Conservation (phyloP, 2,113 vertebrate genomes). For the Dipodomys stephensi region DNA sequence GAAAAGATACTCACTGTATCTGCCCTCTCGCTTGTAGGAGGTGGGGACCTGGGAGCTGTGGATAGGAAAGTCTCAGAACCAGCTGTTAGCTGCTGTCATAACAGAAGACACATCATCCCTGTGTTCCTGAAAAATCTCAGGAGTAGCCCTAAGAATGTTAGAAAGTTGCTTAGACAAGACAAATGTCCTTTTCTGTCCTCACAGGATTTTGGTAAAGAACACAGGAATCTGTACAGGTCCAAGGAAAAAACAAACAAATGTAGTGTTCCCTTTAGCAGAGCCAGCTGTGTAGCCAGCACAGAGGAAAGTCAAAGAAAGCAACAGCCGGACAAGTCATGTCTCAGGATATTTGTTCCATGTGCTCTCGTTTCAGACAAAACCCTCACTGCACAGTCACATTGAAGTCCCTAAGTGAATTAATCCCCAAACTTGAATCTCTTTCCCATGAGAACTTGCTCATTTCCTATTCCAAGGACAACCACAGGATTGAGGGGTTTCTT, state of each 20-base stretch:
- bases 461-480: neutral
- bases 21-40: neutral
- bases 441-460: conserved; percentile 61
- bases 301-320: conserved; percentile 80
- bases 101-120: conserved; percentile 61
- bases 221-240: conserved; percentile 49
- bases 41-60: neutral
- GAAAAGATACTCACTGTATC: neutral
- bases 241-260: neutral
- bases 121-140: conserved; percentile 63
- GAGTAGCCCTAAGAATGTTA: conserved; percentile 64
- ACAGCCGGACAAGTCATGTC: conserved; percentile 66
- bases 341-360: conserved; percentile 72
- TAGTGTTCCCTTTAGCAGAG: conserved; percentile 56
- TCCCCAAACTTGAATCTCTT: conserved; percentile 66
- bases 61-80: neutral
- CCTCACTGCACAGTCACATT: conserved; percentile 77
- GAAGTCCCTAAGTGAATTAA: conserved; percentile 80
- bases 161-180: conserved; percentile 76
- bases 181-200: conserved; percentile 72
- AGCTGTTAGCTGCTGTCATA: neutral
- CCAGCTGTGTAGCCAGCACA: conserved; percentile 38
- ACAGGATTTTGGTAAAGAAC: conserved; percentile 76
- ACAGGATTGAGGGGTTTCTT: conserved; percentile 53
- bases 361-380: conserved; percentile 74